Conservation (phyloP, 2,113 vertebrate genomes). For the Phrynosoma blainvillii region DNA sequence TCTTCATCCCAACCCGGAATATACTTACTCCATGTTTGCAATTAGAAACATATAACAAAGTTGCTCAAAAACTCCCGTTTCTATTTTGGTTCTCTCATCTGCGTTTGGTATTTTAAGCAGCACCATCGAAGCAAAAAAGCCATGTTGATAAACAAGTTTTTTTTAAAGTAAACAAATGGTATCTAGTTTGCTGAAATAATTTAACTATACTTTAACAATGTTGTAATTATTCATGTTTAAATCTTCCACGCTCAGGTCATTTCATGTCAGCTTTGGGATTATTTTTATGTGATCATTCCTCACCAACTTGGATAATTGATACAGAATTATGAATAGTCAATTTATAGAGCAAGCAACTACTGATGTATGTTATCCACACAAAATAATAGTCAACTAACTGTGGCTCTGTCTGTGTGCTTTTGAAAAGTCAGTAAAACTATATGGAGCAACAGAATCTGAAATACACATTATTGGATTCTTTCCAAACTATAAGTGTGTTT, state of each 20-base stretch:
- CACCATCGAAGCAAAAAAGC: slow-evolving; percentile 54
- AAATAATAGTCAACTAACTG: neutral
- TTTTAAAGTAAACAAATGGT: too few species aligned
- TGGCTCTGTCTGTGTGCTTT: slow-evolving; percentile 68
- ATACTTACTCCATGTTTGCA: slow-evolving; percentile 41
- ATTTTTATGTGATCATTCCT: slow-evolving; percentile 67
- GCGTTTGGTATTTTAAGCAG: slow-evolving; percentile 63
- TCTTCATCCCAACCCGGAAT: neutral
- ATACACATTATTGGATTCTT: slow-evolving; percentile 68
- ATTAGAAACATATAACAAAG: slow-evolving; percentile 59
- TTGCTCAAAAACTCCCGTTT: slow-evolving; percentile 57
- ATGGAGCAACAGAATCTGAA: slow-evolving; percentile 68
- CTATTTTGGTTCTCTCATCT: slow-evolving; percentile 65
- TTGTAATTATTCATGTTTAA: too few species aligned
- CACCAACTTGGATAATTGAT: slow-evolving; percentile 62
- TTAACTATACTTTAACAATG: too few species aligned
- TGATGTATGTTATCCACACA: slow-evolving; percentile 57
- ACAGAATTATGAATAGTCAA: slow-evolving; percentile 61
- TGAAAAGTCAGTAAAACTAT: slow-evolving; percentile 73
- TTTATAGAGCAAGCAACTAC: slow-evolving; percentile 62
- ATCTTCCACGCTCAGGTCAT: too few species aligned
- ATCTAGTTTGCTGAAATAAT: too few species aligned
- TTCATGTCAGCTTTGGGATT: slow-evolving; percentile 45
- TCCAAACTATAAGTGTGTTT: slow-evolving; percentile 51
- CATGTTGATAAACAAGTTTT: slow-evolving; percentile 58